phyloP scores from a whole-genome alignment of 2,888 invertebrate species.

The Troilus luridus region DNA sequence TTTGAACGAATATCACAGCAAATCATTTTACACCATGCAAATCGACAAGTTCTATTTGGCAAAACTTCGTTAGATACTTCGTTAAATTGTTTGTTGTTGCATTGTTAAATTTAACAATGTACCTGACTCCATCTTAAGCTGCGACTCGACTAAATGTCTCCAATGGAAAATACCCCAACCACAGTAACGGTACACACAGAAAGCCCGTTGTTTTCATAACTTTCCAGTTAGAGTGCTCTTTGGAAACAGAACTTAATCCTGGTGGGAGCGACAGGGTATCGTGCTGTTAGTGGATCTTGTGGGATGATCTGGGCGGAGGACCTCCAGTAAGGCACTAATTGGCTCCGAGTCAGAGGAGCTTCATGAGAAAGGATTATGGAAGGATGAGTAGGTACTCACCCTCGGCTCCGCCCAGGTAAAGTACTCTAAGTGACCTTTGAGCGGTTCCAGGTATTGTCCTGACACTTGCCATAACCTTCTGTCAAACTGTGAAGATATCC shows the following conservation, averaged over 20 bases:
- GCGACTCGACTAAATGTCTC: background rate
- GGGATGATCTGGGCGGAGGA: slow-evolving; percentile 20
- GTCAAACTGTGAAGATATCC: background rate
- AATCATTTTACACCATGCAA: background rate
- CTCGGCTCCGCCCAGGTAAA: background rate
- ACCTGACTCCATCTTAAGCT: background rate
- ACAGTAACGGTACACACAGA: background rate
- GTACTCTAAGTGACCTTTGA: background rate
- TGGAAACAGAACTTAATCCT: background rate
- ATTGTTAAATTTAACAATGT: background rate
- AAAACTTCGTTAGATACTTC: background rate
- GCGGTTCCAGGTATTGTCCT: background rate
- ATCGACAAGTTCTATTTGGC: background rate
- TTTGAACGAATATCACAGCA: background rate
- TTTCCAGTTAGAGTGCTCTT: slow-evolving; percentile 6
- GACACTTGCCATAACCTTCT: background rate
- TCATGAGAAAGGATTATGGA: background rate
- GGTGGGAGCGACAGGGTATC: slow-evolving; percentile 15
- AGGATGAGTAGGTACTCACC: background rate
- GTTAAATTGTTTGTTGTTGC: too few relatives aligned
- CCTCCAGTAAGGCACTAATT: background rate
- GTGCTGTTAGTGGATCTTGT: background rate
- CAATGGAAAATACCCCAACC: background rate
- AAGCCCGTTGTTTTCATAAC: background rate
- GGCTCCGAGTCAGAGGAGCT: background rate